Evolutionary conservation across 2,888 invertebrate genomes (phyloP), one percentile per base, ranked within the genome.

Genomic region (Prosapia bicincta): DNA sequence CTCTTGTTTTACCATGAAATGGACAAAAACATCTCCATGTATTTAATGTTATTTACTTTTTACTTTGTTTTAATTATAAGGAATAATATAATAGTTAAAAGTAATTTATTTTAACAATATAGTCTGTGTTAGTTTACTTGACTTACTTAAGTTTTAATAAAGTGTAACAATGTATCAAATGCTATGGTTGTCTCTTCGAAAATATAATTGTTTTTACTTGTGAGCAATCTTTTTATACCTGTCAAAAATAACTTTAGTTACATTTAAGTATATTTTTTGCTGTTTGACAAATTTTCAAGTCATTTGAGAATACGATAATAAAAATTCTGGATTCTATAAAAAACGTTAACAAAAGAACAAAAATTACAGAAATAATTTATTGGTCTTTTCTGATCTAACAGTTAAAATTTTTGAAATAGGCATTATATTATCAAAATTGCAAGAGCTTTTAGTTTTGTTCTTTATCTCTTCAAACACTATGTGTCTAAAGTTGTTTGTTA

Each of bases 131-230:
- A 54, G 2, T 54, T 54, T 54, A 54, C 20, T 54, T 54, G n/a
- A 54, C 54, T 54, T 54, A 54, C 54, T 54, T 54, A 54, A 54
- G 54, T 54, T 54, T 54, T 54, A 54, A 54, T n/a, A 54, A 54
- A 20, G 54, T 54, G 54, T 54, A 54, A 54, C 3, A n/a, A 54
- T 20, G 20, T 20, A 20, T 54, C 54, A 54, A 54, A 54, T 54
- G 54, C 54, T 54, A 54, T 54, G 54, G 54, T 54, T 54, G 54
- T 54, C 54, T 54, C 54, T 54, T 54, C 20, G 54, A 54, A 54
- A 54, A 54, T 54, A 54, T 20, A 54, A 54, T 54, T 54, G 54
- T 54, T 54, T 54, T 54, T 54, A 54, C 54, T 54, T 54, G 54
- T 54, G 54, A 54, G 54, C 20, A 2, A 20, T 54, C 3, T 20